Evolutionary conservation across 2,113 vertebrate genomes (phyloP).

Genomic region (Rhinopomastus cyanomelas): DNA sequence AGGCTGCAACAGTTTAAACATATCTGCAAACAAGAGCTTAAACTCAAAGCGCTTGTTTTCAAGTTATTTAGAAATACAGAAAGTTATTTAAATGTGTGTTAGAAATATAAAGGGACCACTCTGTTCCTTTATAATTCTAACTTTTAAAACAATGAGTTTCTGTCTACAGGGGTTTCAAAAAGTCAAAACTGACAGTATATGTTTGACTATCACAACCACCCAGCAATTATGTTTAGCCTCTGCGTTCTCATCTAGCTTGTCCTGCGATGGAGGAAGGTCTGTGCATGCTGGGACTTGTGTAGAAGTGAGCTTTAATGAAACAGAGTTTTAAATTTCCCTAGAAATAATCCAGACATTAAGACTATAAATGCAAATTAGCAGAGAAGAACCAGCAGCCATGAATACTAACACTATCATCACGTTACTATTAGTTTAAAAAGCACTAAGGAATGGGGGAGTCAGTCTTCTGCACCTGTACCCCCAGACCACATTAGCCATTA

Average conservation of each 20-base stretch:
- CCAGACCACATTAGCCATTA: slow-evolving; percentile 56
- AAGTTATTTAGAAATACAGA: too few species aligned
- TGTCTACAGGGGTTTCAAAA: slow-evolving; percentile 38
- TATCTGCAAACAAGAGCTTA: not conserved
- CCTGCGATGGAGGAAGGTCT: slow-evolving; percentile 64
- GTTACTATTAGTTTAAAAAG: slow-evolving; percentile 63
- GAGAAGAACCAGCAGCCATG: slow-evolving; percentile 66
- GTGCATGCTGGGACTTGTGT: slow-evolving; percentile 69
- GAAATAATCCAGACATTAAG: slow-evolving; percentile 76
- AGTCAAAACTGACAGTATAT: slow-evolving; percentile 70
- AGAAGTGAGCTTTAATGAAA: slow-evolving; percentile 79
- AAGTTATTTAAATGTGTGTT: too few species aligned
- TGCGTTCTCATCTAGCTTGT: slow-evolving; percentile 65
- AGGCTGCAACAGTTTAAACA: not conserved
- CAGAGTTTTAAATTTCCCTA: slow-evolving; percentile 78
- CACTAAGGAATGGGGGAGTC: slow-evolving; percentile 38
- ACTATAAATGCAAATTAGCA: slow-evolving; percentile 83
- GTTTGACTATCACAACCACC: slow-evolving; percentile 72
- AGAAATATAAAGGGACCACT: too few species aligned
- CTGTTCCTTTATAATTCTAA: slow-evolving; percentile 28
- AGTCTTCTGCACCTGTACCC: slow-evolving; percentile 28
- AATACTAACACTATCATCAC: slow-evolving; percentile 71
- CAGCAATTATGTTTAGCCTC: slow-evolving; percentile 65
- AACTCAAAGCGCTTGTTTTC: not conserved
- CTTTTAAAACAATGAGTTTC: slow-evolving; percentile 36